Base-by-base conservation (phyloP, 2,888 invertebrate species). In the Cistogaster globosa region DNA sequence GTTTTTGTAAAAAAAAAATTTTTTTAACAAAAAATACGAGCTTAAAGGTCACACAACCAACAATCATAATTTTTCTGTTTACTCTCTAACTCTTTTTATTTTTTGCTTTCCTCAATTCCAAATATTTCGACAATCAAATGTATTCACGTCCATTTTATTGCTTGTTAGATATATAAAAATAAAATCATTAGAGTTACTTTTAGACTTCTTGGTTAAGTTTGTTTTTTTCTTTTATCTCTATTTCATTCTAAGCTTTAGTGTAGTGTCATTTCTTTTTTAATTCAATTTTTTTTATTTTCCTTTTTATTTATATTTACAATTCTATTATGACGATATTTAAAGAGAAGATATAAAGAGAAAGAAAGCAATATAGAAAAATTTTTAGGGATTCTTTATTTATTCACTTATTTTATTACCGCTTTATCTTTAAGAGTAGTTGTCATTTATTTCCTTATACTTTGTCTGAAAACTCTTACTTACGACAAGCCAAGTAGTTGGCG, bases 161-260 rank as follows among this genome's bases (percentile, higher is more conserved):
- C 26, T 45, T 58, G 7, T 32, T 58, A 2, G 16, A 5, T 42
- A 18, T 20, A n/a, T 48, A 32, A 48, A 7, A 68, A 26, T 57
- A 26, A 32, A 60, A 32, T 18, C 1, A 58, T 32, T n/a, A 9
- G 65, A 72, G 26, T 20, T 16, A 80, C 65, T 65, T 55, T 71
- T 51, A 53, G 57, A 72, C 53, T 60, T 42, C 42, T 74, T 60
- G 12, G 11, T 38, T 48, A 45, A 18, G 9, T 8, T 63, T 48
- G n/a, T 20, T 0, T 3, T 45, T 0, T 26, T 2, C 57, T 74
- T 55, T 68, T 68, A 63, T 60, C 74, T 74, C 9, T n/a, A 42
- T 84, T 77, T 72, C 74, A 77, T 84, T 68, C 62, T 74, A 63
- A 77, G 63, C 68, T 81, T 72, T 68, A 81, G 68, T 72, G 55